phyloP scores from a whole-genome alignment of 2,113 vertebrate genomes.

The Tachuris rubrigastra region DNA sequence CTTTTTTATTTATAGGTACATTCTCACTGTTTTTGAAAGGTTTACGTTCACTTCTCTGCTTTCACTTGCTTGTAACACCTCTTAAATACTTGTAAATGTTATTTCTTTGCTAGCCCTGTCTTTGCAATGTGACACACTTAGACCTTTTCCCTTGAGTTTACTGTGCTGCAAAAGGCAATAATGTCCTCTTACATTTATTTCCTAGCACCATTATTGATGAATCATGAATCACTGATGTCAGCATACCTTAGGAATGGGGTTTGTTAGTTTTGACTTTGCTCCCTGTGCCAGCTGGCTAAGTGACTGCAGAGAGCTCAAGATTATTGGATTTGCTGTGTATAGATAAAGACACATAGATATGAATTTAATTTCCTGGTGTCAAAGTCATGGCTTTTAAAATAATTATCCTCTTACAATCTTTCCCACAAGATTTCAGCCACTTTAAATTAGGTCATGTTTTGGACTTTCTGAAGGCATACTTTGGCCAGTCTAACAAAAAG shows the following conservation, averaged over 20 bases:
- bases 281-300: slow-evolving; percentile 63
- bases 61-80: not conserved
- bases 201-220: slow-evolving; percentile 51
- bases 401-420: slow-evolving; percentile 60
- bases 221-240: slow-evolving; percentile 61
- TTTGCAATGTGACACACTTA: slow-evolving; percentile 25
- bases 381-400: slow-evolving; percentile 61
- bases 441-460: slow-evolving; percentile 64
- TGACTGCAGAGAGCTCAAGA: slow-evolving; percentile 52
- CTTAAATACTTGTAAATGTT: slow-evolving; percentile 47
- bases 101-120: not conserved
- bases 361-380: slow-evolving; percentile 72
- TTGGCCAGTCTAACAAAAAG: slow-evolving; percentile 27
- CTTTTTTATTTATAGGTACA: slow-evolving; percentile 18
- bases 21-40: not conserved
- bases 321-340: slow-evolving; percentile 64
- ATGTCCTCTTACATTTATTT: slow-evolving; percentile 53
- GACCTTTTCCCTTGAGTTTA: slow-evolving; percentile 28
- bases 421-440: slow-evolving; percentile 41
- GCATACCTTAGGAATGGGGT: slow-evolving; percentile 42
- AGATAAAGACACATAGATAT: slow-evolving; percentile 67
- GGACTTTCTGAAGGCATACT: slow-evolving; percentile 26
- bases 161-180: slow-evolving; percentile 41
- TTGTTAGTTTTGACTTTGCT: slow-evolving; percentile 58
- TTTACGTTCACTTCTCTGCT: slow-evolving; percentile 9